A percentile compares a stretch with the other conserved stretches of the same genome.
phyloP scores from a whole-genome alignment of 2,113 vertebrate species.

The Chaetodon auriga region DNA sequence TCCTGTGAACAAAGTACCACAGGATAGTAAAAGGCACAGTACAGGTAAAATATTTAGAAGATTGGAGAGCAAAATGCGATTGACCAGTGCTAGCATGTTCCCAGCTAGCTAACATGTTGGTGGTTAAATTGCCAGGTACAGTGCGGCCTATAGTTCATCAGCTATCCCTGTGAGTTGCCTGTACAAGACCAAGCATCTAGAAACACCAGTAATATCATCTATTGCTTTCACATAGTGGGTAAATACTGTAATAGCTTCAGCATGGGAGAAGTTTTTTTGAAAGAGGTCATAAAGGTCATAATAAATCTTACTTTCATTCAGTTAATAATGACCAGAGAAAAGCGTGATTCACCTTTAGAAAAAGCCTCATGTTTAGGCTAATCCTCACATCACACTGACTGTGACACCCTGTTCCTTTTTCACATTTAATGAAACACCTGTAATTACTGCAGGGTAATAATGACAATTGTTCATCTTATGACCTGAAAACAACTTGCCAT shows the following conservation, averaged over 20 bases:
- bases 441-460: background rate
- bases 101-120: too few relatives aligned
- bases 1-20: background rate
- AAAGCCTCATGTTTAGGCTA: background rate
- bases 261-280: background rate
- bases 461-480: background rate
- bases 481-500: background rate
- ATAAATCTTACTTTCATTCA: background rate
- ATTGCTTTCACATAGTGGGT: background rate
- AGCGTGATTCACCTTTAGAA: background rate
- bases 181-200: too few relatives aligned
- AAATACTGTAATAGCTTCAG: background rate
- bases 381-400: background rate
- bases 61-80: background rate
- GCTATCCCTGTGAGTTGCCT: too few relatives aligned
- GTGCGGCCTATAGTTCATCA: too few relatives aligned
- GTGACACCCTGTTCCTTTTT: background rate
- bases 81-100: background rate
- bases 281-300: background rate
- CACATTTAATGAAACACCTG: conserved; percentile 9
- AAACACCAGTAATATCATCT: background rate
- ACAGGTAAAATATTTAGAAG: background rate
- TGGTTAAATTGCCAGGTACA: too few relatives aligned
- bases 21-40: background rate
- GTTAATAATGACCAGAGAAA: background rate